Evolutionary conservation across 2,113 vertebrate species (phyloP).

Genomic region (Irena cyanogastra): DNA sequence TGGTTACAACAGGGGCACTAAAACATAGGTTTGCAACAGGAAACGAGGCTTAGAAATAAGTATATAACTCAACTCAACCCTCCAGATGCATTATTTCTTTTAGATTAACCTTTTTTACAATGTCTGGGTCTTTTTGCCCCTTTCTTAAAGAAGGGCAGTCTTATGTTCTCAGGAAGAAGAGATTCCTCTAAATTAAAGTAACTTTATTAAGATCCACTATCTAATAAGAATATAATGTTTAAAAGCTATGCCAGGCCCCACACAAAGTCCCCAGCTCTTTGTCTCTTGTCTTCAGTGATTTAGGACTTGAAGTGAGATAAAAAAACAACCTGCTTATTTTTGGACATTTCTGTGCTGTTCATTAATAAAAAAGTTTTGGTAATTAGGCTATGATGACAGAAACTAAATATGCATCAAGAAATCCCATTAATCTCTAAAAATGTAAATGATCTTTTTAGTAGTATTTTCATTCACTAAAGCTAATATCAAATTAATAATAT

Average conservation of each 20-base stretch:
- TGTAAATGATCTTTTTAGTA: neutral
- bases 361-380: neutral
- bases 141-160: neutral
- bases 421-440: neutral
- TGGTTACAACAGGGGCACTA: neutral
- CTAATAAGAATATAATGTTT: neutral
- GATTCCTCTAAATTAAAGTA: neutral
- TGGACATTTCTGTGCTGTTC: neutral
- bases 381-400: neutral
- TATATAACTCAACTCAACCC: neutral
- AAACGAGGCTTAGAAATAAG: neutral
- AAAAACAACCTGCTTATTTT: neutral
- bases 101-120: neutral
- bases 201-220: neutral
- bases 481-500: neutral
- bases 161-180: neutral
- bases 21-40: rapidly evolving
- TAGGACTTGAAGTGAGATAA: neutral
- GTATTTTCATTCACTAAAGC: neutral
- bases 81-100: neutral
- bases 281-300: neutral
- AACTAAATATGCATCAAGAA: neutral
- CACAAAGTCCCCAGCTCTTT: neutral
- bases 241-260: neutral
- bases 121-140: rapidly evolving